These are phyloP conservation scores for Acanthisitta chloris DNA, from an alignment of 2,113 vertebrate species.

Conservation along the genomic window DNA sequence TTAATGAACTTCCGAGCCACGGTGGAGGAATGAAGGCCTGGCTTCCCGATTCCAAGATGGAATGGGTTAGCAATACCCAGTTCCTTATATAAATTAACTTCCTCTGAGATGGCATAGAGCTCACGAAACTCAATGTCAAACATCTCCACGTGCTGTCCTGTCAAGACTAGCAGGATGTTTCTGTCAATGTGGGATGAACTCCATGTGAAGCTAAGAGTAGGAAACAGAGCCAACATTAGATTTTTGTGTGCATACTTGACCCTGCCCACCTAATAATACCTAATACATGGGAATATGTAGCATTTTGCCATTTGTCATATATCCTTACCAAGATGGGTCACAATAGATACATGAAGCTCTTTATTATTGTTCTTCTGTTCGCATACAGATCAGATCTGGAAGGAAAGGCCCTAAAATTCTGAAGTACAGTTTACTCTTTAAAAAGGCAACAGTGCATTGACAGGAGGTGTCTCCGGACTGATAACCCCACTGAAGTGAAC, in stretches of 20 bases:
- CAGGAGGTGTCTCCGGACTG: not conserved
- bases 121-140: constrained; percentile 92
- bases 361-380: not conserved
- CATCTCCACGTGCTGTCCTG: constrained; percentile 88
- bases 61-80: constrained; percentile 71
- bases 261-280: not conserved
- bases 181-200: constrained; percentile 88
- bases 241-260: not conserved
- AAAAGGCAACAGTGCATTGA: not conserved
- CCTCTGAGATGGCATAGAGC: constrained; percentile 90
- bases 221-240: not conserved
- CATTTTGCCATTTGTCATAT: not conserved
- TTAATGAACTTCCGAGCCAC: constrained; percentile 92
- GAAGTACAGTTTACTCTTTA: not conserved
- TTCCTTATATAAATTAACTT: constrained; percentile 84
- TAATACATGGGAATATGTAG: not conserved
- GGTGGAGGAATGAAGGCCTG: constrained; percentile 63
- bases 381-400: not conserved
- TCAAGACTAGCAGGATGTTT: constrained; percentile 89
- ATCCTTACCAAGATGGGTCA: not conserved
- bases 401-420: not conserved
- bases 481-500: not conserved
- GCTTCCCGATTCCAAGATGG: constrained; percentile 9
- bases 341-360: not conserved
- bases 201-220: constrained; percentile 87